Conservation (phyloP, 2,888 invertebrate genomes). For the Ormyrus labotus region DNA sequence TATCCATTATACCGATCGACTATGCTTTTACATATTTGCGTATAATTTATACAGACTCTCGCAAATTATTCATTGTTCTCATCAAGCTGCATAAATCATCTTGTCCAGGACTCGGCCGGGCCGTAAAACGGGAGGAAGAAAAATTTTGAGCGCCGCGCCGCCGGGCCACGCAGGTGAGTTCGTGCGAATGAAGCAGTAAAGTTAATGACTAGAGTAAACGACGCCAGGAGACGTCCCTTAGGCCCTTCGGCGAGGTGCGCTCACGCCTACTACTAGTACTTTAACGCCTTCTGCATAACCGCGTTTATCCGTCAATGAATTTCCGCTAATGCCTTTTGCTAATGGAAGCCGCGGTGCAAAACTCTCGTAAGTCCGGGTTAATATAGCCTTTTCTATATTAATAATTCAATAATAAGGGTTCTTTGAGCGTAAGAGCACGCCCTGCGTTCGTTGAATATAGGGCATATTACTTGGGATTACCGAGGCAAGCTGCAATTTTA, state of each 20-base stretch:
- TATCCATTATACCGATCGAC: background rate
- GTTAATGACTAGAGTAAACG: slow-evolving; percentile 37
- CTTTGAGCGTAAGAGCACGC: too few relatives aligned
- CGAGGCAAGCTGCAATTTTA: too few relatives aligned
- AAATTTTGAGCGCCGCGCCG: background rate
- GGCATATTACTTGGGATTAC: too few relatives aligned
- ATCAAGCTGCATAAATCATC: too few relatives aligned
- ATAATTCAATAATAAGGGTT: too few relatives aligned
- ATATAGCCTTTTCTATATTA: too few relatives aligned
- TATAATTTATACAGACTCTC: background rate
- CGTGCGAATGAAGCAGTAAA: slow-evolving; percentile 25
- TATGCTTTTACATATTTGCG: background rate
- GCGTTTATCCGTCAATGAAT: slow-evolving; percentile 45
- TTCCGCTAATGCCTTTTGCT: slow-evolving; percentile 30
- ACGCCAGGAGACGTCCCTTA: slow-evolving; percentile 31
- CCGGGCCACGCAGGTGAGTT: background rate
- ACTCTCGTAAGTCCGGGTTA: slow-evolving; percentile 4
- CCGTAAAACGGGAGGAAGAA: background rate
- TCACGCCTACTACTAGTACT: slow-evolving; percentile 10
- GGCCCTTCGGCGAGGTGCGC: background rate
- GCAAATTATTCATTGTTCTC: background rate
- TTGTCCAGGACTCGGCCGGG: background rate
- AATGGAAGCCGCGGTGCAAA: slow-evolving; percentile 35
- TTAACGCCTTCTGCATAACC: slow-evolving; percentile 9
- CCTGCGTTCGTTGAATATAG: background rate